Conservation (phyloP, 2,113 vertebrate genomes). For the Alectura lathami region DNA sequence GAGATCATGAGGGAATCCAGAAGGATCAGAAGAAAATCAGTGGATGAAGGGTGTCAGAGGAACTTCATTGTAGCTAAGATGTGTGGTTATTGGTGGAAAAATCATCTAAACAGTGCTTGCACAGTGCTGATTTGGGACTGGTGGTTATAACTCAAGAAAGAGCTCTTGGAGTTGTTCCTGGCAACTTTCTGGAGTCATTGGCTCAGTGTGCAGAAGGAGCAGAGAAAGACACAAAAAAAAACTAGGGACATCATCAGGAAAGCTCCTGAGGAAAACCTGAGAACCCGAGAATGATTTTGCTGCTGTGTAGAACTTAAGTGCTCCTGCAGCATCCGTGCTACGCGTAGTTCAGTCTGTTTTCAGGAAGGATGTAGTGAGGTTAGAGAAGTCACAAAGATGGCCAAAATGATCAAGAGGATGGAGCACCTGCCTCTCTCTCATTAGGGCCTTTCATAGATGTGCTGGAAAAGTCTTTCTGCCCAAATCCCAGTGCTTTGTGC, state of each 20-base stretch:
- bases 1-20: background rate
- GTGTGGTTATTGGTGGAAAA: background rate
- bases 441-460: background rate
- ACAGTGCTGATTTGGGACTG: background rate
- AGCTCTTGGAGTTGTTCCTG: background rate
- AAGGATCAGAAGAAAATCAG: background rate
- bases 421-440: background rate
- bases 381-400: background rate
- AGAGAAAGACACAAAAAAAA: background rate
- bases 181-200: background rate
- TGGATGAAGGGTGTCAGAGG: background rate
- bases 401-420: background rate
- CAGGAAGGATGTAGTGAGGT: background rate
- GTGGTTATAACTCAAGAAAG: background rate
- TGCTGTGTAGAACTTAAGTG: background rate
- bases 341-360: background rate
- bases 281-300: background rate
- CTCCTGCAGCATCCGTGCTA: background rate
- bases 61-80: background rate
- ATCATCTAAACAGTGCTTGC: background rate
- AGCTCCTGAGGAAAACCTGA: background rate
- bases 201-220: background rate
- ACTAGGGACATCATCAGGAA: background rate
- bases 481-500: background rate
- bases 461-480: background rate